Evolutionary conservation across 2,113 vertebrate genomes (phyloP).

Genomic region (Gymnocephalus cernua): DNA sequence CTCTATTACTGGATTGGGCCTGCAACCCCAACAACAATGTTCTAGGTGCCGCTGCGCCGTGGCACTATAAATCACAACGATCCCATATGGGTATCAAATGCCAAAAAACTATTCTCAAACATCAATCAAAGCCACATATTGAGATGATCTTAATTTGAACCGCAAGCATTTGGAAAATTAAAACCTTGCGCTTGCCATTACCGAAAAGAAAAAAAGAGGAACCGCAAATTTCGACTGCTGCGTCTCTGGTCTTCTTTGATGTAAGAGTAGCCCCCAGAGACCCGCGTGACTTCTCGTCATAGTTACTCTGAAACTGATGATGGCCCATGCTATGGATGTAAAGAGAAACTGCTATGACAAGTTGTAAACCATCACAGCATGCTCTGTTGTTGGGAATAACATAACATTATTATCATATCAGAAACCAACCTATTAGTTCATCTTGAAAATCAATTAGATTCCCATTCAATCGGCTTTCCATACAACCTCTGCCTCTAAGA

Average conservation of each 20-base stretch:
- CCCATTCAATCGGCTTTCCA: constrained; percentile 24
- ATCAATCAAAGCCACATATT: constrained; percentile 84
- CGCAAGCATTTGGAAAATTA: constrained; percentile 85
- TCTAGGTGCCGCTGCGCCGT: constrained; percentile 64
- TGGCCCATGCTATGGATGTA: constrained; percentile 36
- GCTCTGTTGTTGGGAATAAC: constrained; percentile 38
- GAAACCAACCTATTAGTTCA: constrained; percentile 14
- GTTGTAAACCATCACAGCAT: constrained; percentile 47
- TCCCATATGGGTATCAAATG: constrained; percentile 78
- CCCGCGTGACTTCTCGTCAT: constrained; percentile 54
- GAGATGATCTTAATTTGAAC: constrained; percentile 84
- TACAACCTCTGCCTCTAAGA: constrained; percentile 14
- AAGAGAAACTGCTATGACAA: constrained; percentile 51
- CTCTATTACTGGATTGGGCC: constrained; percentile 70
- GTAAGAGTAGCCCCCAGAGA: constrained; percentile 75
- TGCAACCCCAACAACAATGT: constrained; percentile 68
- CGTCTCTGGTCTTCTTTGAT: constrained; percentile 77
- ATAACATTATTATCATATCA: constrained; percentile 37
- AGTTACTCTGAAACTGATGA: constrained; percentile 58
- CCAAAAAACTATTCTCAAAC: constrained; percentile 80
- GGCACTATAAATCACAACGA: constrained; percentile 77
- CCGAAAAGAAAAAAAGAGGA: constrained; percentile 58
- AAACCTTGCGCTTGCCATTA: constrained; percentile 80
- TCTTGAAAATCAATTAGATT: constrained; percentile 36
- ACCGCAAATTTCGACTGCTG: constrained; percentile 80